phyloP scores from a whole-genome alignment of 2,888 invertebrate species.

The Tetranychus truncatus region DNA sequence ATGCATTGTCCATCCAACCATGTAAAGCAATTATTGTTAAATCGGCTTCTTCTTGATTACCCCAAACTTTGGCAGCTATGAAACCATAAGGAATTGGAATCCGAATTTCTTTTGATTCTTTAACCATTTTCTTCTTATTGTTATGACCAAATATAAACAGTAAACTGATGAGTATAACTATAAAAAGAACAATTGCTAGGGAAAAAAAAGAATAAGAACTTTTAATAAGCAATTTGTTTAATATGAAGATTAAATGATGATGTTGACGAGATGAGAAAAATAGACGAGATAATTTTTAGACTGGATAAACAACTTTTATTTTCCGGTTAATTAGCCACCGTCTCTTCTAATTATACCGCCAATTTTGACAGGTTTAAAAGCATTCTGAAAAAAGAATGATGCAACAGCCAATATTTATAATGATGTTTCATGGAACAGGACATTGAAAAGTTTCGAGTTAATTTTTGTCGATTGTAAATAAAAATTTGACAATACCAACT shows the following conservation, averaged over 20 bases:
- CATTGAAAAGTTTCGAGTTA: too few relatives aligned
- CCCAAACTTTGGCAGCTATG: slow-evolving; percentile 16
- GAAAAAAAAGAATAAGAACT: not conserved
- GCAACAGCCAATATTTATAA: too few relatives aligned
- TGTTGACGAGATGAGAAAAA: not conserved
- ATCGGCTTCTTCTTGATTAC: not conserved
- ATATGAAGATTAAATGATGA: not conserved
- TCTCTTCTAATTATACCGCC: not conserved
- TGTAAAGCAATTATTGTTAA: slow-evolving; percentile 23
- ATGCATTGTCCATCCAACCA: slow-evolving; percentile 27
- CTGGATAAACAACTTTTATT: not conserved
- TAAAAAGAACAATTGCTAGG: too few relatives aligned
- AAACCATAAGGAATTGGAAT: slow-evolving; percentile 16
- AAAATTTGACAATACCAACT: too few relatives aligned
- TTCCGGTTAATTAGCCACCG: not conserved
- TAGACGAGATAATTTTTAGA: not conserved
- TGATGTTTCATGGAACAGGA: too few relatives aligned
- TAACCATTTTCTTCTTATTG: not conserved
- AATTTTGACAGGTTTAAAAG: not conserved
- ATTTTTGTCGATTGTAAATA: too few relatives aligned
- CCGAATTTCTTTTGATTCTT: slow-evolving; percentile 3
- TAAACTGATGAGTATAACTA: not conserved
- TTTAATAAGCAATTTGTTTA: not conserved
- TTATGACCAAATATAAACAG: not conserved
- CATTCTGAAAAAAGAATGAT: too few relatives aligned